These are phyloP conservation scores for Orthosia gracilis DNA, from an alignment of 2,888 invertebrate genomes.

Conservation along the genomic window DNA sequence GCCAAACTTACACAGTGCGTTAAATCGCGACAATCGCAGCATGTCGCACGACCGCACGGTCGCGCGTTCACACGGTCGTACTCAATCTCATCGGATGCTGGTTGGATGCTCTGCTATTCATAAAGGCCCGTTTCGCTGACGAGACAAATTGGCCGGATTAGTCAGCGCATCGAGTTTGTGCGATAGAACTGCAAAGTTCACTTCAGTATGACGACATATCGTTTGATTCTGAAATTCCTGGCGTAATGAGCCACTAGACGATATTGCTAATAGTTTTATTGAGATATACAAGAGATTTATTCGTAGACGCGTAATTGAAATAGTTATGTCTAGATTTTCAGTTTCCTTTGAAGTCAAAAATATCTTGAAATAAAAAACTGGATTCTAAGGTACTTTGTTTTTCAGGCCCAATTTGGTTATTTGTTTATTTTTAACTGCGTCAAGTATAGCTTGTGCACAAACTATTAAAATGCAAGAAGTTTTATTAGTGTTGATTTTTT, in stretches of 20 bases:
- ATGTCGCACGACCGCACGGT: background rate
- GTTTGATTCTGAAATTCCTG: background rate
- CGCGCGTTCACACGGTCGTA: slow-evolving; percentile 8
- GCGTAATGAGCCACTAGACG: background rate
- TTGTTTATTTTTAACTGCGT: too few relatives aligned
- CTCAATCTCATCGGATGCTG: slow-evolving; percentile 33
- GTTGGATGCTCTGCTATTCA: slow-evolving; percentile 49
- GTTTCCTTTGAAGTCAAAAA: background rate
- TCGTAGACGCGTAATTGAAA: slow-evolving; percentile 1
- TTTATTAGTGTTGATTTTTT: too few relatives aligned
- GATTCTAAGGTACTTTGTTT: too few relatives aligned
- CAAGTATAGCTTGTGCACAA: too few relatives aligned
- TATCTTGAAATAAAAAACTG: background rate
- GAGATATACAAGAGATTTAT: background rate
- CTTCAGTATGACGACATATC: background rate
- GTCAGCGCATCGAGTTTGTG: slow-evolving; percentile 34
- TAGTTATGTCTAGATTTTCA: background rate
- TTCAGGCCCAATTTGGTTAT: too few relatives aligned
- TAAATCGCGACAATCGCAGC: background rate
- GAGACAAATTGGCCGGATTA: slow-evolving; percentile 53
- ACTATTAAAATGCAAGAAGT: too few relatives aligned
- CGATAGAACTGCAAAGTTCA: slow-evolving; percentile 16
- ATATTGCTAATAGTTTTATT: slow-evolving; percentile 1
- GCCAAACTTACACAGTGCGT: background rate
- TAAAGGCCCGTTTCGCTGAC: slow-evolving; percentile 54